A percentile compares a stretch with the other conserved stretches of the same genome.
Evolutionary conservation across 1,140 invertebrate genomes (phyloP).

Genomic region (Trichonephila clavipes): DNA sequence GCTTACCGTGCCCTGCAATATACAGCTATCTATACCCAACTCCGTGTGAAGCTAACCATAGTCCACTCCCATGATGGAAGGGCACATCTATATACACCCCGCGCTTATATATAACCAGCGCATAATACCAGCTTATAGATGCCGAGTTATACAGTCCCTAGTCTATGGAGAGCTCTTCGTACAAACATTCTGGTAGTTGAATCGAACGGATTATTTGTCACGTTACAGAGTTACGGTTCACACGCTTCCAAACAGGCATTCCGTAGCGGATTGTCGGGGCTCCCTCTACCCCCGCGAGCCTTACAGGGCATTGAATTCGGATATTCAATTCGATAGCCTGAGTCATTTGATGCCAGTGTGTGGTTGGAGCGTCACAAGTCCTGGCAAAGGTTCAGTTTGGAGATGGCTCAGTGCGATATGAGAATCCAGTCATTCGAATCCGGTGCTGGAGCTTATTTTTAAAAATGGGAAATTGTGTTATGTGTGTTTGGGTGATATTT

Average conservation of each 20-base stretch:
- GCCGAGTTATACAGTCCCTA: conserved; percentile 5
- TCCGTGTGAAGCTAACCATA: conserved; percentile 10
- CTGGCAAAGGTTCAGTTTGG: conserved; percentile 24
- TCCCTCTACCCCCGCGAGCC: neutral
- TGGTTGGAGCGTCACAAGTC: conserved; percentile 10
- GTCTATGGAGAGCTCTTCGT: neutral
- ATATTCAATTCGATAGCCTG: conserved; percentile 69
- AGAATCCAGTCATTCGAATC: neutral
- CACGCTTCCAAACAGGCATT: conserved; percentile 52
- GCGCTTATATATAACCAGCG: conserved; percentile 50
- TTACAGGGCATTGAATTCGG: conserved; percentile 63
- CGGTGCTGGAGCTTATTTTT: neutral
- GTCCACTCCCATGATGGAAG: conserved; percentile 22
- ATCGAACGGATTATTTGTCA: conserved; percentile 74
- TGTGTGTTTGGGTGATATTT: neutral
- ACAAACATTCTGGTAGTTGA: conserved; percentile 52
- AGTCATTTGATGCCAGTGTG: conserved; percentile 62
- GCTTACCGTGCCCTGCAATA: neutral
- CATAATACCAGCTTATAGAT: conserved; percentile 24
- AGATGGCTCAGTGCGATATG: neutral
- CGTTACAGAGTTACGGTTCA: conserved; percentile 70
- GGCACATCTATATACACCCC: conserved; percentile 41
- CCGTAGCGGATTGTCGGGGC: conserved; percentile 47
- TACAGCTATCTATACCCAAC: conserved; percentile 31
- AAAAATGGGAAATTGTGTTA: neutral